Conservation (phyloP, 2,797 vertebrate genomes). For the Melanotaenia pygmaea region DNA sequence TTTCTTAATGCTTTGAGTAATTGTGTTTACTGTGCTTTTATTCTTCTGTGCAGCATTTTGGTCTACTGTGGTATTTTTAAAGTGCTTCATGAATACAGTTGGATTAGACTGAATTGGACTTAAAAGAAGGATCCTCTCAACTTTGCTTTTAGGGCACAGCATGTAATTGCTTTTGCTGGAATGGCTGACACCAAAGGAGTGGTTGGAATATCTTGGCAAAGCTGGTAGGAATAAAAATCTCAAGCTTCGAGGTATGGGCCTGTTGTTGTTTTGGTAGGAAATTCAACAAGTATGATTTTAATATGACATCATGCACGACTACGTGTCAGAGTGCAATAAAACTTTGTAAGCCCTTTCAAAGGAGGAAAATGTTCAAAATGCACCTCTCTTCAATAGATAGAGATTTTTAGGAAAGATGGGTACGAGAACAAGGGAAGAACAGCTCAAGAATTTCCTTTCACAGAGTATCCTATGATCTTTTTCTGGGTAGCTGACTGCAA, state of each 20-base stretch:
- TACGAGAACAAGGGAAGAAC: conserved; percentile 33
- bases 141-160: conserved; percentile 71
- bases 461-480: conserved; percentile 85
- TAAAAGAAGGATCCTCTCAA: conserved; percentile 76
- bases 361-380: conserved; percentile 28
- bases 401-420: conserved; percentile 40
- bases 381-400: conserved; percentile 16
- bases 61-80: too few relatives aligned
- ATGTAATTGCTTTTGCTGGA: conserved; percentile 78
- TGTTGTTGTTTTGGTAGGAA: conserved; percentile 64
- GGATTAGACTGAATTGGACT: conserved; percentile 31
- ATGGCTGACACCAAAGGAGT: conserved; percentile 75
- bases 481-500: conserved; percentile 86
- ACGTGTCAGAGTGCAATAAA: conserved; percentile 28
- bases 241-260: conserved; percentile 63
- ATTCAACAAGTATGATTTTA: conserved; percentile 60
- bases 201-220: conserved; percentile 76
- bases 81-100: too few relatives aligned
- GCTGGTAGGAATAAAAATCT: conserved; percentile 74
- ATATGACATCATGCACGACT: conserved; percentile 48
- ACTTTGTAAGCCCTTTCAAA: conserved; percentile 16
- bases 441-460: conserved; percentile 70
- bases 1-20: too few relatives aligned
- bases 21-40: too few relatives aligned
- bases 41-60: too few relatives aligned